Evolutionary conservation across 2,888 invertebrate species (phyloP).

Genomic region (Drepanosiphum platanoidis): DNA sequence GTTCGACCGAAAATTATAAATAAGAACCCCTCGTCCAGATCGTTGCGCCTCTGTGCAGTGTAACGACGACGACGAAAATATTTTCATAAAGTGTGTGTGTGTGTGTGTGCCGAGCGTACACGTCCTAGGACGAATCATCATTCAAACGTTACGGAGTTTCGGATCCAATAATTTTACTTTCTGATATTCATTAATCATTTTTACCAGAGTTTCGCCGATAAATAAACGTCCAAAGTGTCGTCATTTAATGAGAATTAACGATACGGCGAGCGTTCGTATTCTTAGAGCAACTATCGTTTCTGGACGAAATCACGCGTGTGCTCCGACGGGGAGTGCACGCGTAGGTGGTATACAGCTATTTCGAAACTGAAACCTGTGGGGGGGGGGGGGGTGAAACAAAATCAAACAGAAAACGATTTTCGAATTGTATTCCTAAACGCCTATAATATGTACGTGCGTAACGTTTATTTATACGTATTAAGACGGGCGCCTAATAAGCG

Average conservation of each 20-base stretch:
- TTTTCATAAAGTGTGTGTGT: no score
- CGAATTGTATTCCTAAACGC: no score
- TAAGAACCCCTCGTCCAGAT: neutral
- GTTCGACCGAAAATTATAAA: neutral
- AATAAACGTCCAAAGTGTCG: conserved; percentile 51
- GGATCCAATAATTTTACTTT: conserved; percentile 25
- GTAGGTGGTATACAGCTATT: no score
- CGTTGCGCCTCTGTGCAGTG: no score
- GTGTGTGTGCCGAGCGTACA: neutral
- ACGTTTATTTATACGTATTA: no score
- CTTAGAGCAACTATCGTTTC: conserved; percentile 23
- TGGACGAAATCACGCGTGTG: neutral
- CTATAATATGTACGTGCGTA: no score
- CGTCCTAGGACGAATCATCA: conserved; percentile 20
- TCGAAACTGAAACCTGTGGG: neutral
- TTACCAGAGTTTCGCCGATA: conserved; percentile 24
- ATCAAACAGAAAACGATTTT: neutral
- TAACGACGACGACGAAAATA: no score
- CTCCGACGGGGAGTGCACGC: neutral
- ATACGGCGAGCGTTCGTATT: conserved; percentile 27
- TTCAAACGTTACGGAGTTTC: conserved; percentile 32
- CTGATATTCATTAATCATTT: conserved; percentile 50
- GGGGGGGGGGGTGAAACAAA: neutral
- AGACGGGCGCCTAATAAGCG: no score
- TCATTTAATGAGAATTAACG: conserved; percentile 56